A percentile compares a stretch with the other conserved stretches of the same genome.
These are phyloP conservation scores for Eueremaeus valkanovi DNA, from an alignment of 2,888 invertebrate genomes.

Conservation along the genomic window DNA sequence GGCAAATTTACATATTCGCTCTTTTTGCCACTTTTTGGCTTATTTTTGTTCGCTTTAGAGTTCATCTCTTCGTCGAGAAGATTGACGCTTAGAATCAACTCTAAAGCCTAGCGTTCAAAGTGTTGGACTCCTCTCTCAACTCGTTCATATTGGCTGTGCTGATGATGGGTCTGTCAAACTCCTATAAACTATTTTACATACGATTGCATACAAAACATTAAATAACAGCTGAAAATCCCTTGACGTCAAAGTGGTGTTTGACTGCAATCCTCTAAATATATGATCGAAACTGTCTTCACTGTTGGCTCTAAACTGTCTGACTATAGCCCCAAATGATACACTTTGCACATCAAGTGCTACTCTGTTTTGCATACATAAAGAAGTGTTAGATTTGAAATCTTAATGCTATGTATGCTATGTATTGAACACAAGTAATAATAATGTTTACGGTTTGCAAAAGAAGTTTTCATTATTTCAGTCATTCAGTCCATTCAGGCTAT, in stretches of 20 bases:
- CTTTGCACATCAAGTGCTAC: conserved; percentile 19
- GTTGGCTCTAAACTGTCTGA: neutral
- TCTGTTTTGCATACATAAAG: conserved; percentile 9
- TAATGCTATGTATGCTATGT: neutral
- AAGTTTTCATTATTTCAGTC: no score
- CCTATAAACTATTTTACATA: conserved; percentile 27
- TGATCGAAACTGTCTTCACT: neutral
- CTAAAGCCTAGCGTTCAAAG: conserved; percentile 11
- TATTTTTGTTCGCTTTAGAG: conserved; percentile 6
- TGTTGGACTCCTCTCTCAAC: conserved; percentile 12
- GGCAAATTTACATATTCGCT: conserved; percentile 11
- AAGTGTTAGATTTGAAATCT: neutral
- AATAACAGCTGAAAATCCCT: conserved; percentile 32
- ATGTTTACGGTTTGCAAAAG: neutral
- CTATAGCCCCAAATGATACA: neutral
- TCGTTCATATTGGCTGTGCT: conserved; percentile 23
- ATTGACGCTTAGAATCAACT: neutral
- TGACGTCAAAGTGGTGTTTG: conserved; percentile 25
- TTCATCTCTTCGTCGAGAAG: neutral
- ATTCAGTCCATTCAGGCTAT: no score
- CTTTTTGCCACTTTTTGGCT: neutral
- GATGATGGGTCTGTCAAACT: conserved; percentile 18
- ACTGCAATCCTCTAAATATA: conserved; percentile 15
- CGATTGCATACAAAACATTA: conserved; percentile 27
- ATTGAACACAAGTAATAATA: neutral